Base-by-base conservation (phyloP, 1,140 invertebrate species). In the Homarus americanus region DNA sequence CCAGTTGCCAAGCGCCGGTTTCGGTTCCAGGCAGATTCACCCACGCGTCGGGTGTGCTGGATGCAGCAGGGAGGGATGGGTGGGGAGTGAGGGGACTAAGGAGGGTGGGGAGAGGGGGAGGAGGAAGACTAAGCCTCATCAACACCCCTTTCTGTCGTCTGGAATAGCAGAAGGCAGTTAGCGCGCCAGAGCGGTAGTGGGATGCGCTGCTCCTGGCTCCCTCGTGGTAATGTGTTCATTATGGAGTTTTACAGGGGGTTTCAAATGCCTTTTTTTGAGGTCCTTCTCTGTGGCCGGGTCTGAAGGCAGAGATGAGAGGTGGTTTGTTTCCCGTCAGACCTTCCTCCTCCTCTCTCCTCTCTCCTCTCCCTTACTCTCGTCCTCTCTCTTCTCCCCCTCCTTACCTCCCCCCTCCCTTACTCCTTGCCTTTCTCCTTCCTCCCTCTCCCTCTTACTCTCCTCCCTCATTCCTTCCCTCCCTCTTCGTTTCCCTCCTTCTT, bases 91-190 rank as follows among this genome's bases (percentile, higher is more conserved):
- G n/a, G n/a, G n/a, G n/a, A n/a, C n/a, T n/a, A 78, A n/a, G 17
- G 40, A 41, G 38, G 12, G 24, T 12, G 28, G 17, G 28, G 17
- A 32, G 24, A 15, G 24, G 7, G 3, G 69, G n/a, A n/a, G 34
- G 17, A 12, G 69, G 72, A n/a, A 32, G n/a, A 69, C 53, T 58
- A 58, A 15, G 24, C 24, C 63, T 69, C 63, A 69, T 69, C n/a
- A 28, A 69, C 63, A 69, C 63, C 63, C 28, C 63, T 69, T 69
- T 69, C 63, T 69, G 63, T 69, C n/a, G 63, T 69, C n/a, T 69
- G n/a, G 63, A 28, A 28, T 69, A 32, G 63, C 63, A 28, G 63
- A n/a, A 69, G 63, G 63, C 63, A 69, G 63, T 69, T 69, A 28
- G 5, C 53, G 53, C n/a, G 63, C n/a, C 28, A 32, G 63, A 12